phyloP scores from a whole-genome alignment of 2,797 vertebrate genomes.

The Manis pentadactyla region DNA sequence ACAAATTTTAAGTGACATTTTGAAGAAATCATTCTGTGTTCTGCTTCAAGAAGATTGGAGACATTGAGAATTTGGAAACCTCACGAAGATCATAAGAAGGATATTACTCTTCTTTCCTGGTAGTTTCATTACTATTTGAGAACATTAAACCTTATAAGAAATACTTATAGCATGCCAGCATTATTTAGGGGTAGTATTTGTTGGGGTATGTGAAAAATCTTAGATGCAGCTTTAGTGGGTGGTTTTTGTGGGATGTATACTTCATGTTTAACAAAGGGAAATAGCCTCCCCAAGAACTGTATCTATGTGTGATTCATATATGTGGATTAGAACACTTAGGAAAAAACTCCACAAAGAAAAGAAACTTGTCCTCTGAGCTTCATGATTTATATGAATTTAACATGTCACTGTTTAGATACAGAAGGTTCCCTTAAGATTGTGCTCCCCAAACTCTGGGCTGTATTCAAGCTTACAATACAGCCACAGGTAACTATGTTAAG shows the following conservation, averaged over 20 bases:
- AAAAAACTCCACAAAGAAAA: slow-evolving; percentile 61
- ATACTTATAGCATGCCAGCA: not conserved
- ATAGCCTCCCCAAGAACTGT: slow-evolving; percentile 23
- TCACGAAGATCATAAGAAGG: not conserved
- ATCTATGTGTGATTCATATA: slow-evolving; percentile 57
- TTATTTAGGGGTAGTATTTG: slow-evolving; percentile 12
- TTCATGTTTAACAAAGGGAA: slow-evolving; percentile 39
- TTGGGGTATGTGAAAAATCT: slow-evolving; percentile 24
- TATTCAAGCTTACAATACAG: not conserved
- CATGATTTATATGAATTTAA: slow-evolving; percentile 39
- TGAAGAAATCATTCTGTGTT: slow-evolving; percentile 53
- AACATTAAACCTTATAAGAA: not conserved
- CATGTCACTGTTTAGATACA: not conserved
- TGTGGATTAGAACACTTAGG: slow-evolving; percentile 45
- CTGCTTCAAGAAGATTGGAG: not conserved
- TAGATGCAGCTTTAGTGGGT: slow-evolving; percentile 11
- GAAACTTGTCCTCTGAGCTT: slow-evolving; percentile 34
- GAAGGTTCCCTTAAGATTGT: not conserved
- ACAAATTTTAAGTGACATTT: slow-evolving; percentile 64
- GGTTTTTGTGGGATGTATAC: slow-evolving; percentile 13
- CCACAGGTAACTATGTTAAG: not conserved
- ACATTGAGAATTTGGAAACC: not conserved
- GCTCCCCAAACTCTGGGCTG: not conserved
- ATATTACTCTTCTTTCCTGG: not conserved
- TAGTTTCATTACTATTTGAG: not conserved